Base-by-base conservation (phyloP, 2,113 vertebrate genomes). In the Odobenus rosmarus region DNA sequence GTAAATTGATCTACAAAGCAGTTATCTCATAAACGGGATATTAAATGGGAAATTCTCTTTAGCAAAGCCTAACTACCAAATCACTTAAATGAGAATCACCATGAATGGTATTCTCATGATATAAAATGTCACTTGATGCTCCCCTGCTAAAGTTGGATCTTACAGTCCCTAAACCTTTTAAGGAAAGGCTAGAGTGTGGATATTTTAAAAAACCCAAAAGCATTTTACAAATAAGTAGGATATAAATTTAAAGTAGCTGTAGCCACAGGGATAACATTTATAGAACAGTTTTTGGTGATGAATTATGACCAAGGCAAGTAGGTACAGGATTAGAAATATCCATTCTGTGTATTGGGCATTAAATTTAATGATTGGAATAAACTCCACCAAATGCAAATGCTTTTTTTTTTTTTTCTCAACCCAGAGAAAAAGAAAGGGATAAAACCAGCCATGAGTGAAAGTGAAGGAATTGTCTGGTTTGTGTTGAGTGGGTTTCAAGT, bases 11-110 rank as follows among this genome's bases (percentile, higher is more conserved):
- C 86, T 94, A 88, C 39, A 85, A 88, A 55, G 2, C 57, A 81
- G 51, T 94, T 94, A 90, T 81, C 8, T 7, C 23, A 69, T 55
- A 88, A 93, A 18, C 69, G 67, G 33, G 18, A 36, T 69, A 36
- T 10, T 21, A 69, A 69, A 69, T 69, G 67, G 67, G 67, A 69
- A 69, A 90, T 64, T 67, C 79, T 97, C 89, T 97, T 87, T 92
- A 97, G 67, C 67, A 77, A 96, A 69, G 18, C 90, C 61, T 97
- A 98, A 97, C 91, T 93, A 98, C 94, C 96, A 97, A 96, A 97
- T 95, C 90, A 88, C 96, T 98, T 97, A 98, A 97, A 97, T 5
- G 12, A 98, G 96, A 94, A 95, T 87, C 95, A 98, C 13, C 91
- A 76, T 36, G 82, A 98, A 97, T 71, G 23, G 76, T 93, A 96